Conservation (phyloP, 2,113 vertebrate genomes). For the Daboia siamensis region DNA sequence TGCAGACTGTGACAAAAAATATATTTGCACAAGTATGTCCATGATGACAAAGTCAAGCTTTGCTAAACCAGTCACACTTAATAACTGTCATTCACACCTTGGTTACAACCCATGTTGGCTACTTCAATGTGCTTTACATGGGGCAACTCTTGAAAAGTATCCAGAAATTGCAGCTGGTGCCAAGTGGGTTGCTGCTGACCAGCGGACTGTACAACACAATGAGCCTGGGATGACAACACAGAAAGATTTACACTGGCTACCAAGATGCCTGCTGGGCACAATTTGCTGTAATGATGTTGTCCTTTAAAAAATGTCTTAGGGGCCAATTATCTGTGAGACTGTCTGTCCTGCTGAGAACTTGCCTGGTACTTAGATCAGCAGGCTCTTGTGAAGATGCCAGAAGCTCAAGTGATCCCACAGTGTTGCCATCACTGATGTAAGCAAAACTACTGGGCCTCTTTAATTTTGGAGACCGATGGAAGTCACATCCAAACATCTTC, state of each 20-base stretch:
- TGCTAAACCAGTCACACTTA: not conserved
- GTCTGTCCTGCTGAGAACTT: not conserved
- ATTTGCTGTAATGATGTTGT: not conserved
- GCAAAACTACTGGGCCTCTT: not conserved
- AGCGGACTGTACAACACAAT: not conserved
- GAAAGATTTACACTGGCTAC: not conserved
- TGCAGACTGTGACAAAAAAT: not conserved
- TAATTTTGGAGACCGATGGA: not conserved
- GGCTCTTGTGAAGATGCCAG: not conserved
- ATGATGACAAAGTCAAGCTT: not conserved
- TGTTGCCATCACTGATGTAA: not conserved
- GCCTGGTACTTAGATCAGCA: not conserved
- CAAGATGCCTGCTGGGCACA: not conserved
- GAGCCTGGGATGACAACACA: not conserved
- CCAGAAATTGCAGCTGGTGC: not conserved
- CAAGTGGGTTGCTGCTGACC: not conserved
- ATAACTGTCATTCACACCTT: not conserved
- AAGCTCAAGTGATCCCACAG: not conserved
- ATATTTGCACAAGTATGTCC: not conserved
- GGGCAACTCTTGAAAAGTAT: not conserved
- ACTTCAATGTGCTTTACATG: not conserved
- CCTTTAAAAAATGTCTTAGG: not conserved
- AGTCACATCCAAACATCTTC: not conserved
- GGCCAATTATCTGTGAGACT: not conserved
- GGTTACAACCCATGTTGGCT: not conserved